Base-by-base conservation (phyloP, 2,797 vertebrate genomes). In the Anas capensis region DNA sequence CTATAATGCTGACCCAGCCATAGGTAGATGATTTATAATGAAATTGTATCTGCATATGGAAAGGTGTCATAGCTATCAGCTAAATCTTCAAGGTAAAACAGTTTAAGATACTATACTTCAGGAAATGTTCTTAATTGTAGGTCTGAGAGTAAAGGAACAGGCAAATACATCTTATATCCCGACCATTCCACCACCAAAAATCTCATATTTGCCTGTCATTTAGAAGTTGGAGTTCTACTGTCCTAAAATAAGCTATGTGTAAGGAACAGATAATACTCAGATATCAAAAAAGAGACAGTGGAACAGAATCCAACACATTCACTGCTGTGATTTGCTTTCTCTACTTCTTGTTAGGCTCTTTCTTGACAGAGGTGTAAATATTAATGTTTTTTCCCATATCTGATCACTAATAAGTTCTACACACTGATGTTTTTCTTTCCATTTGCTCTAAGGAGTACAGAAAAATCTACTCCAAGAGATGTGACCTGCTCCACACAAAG, bases 1-100 rank as follows among this genome's bases (percentile, higher is more conserved):
- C 66, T 76, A 29, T 46, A 89, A 66, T 77, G 80, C 53, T 93
- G 96, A 96, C 81, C 88, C 71, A 95, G 77, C 8, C 80, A 80
- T 68, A 90, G 82, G 77, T n/a, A 93, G 77, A 86, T 54, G 27
- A 57, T 56, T 90, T 86, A 64, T 68, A 92, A 82, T 2, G 9
- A 91, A 96, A 92, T 64, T 64, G 8, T 76, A 82, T 73, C 72
- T 96, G 44, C 66, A 77, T 86, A 88, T 77, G 61, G 86, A 88
- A 96, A 90, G 20, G 15, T 86, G 68, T 80, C 90, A 71, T 33
- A 92, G 11, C 17, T 62, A 84, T 72, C 54, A 90, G 56, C 40
- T 77, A 68, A 57, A 71, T 77, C 20, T 88, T 93, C 38, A 73
- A 86, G n/a, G 42, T 58, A 56, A 93, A 91, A 76, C 13, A 69